Evolutionary conservation across 1,140 invertebrate species (phyloP), one percentile per base, ranked within the genome.

Genomic region (Halictus rubicundus): DNA sequence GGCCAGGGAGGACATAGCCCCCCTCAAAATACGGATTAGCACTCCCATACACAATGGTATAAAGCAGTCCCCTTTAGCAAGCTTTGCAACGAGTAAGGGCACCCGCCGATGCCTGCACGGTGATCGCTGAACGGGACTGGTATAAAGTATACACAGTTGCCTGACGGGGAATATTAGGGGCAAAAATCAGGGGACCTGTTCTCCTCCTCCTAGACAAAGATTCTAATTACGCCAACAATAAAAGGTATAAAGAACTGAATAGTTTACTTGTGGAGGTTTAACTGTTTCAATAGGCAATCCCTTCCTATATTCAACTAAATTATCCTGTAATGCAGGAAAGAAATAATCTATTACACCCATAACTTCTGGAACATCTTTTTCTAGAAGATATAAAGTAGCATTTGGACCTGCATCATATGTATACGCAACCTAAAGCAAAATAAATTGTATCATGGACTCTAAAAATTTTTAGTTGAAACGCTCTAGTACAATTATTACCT

Each of bases 391-490:
- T 0, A 99, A 89, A 90, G 97, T 99, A 8, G 98, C 98, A 94
- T 99, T 99, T 73, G 98, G 97, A 16, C 99, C 99, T 79, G 98
- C 98, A 95, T 99, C 98, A 94, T 98, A 99, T 37, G 98, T 99
- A 90, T 99, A 99, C 7, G 98, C 97, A 6, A 96, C 94, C 96
- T 97, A 87, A 92, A 92, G 1, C 21, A 76, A 27, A 81, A 39
- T 25, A 71, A 54, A 66, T 72, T 77, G 65, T 42, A 77, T 57
- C 52, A 79, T 68, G 27, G 49, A 63, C 49, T 68, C 61, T 70
- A 78, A 21, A n/a, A 3, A 14, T 60, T 68, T 21, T 59, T 61
- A 46, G 39, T 4, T 68, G 59, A 52, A 68, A 32, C 46, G 46
- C 9, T 63, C 57, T 64, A 57, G 64, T 74, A 32, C 74, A 52